Evolutionary conservation across 1,140 invertebrate species (phyloP).

Genomic region (Sminthurinus signatus): DNA sequence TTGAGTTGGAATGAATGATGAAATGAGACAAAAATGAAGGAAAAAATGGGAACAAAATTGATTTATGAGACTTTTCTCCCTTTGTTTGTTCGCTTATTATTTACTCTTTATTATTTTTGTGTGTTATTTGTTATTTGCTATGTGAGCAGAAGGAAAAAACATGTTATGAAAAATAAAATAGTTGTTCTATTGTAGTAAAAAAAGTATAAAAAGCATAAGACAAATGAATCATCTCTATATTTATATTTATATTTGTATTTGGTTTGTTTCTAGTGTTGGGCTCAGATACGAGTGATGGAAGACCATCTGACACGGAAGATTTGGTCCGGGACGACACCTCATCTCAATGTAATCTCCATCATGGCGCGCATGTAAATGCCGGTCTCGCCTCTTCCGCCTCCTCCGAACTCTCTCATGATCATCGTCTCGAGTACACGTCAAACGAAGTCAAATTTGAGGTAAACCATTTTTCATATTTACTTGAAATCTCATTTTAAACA

Average conservation of each 20-base stretch:
- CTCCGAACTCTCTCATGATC: constrained; percentile 21
- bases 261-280: constrained; percentile 46
- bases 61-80: no score
- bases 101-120: background rate
- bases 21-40: no score
- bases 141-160: background rate
- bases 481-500: no score
- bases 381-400: constrained; percentile 28
- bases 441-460: constrained; percentile 41
- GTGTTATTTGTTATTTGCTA: background rate
- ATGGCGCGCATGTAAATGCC: constrained; percentile 38
- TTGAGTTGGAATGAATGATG: no score
- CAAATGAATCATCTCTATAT: background rate
- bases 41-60: no score
- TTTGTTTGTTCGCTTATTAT: background rate
- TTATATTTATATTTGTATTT: constrained; percentile 22
- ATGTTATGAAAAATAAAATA: background rate
- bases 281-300: constrained; percentile 50
- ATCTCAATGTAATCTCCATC: constrained; percentile 26
- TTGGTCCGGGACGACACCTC: constrained; percentile 47
- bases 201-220: no score
- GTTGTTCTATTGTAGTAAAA: background rate
- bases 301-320: constrained; percentile 54
- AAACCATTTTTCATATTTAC: constrained; percentile 1
- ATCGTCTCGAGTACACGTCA: constrained; percentile 18